phyloP scores from a whole-genome alignment of 2,797 vertebrate genomes.

The Anas acuta region DNA sequence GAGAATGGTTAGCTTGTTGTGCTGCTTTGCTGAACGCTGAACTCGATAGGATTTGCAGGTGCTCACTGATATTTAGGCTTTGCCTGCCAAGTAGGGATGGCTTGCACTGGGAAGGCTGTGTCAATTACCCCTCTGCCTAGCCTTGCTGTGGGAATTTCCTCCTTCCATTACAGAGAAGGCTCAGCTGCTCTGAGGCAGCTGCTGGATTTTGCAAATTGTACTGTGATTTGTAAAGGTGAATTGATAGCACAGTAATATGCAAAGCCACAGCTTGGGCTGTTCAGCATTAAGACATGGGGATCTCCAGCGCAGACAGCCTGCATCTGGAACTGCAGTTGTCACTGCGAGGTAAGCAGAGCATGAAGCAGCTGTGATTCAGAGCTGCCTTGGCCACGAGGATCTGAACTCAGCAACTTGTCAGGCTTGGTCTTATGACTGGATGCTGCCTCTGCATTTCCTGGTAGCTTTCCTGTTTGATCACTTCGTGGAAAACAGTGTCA shows the following conservation, averaged over 20 bases:
- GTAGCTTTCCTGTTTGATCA: background rate
- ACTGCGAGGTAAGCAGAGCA: background rate
- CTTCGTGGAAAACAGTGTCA: slow-evolving; percentile 16
- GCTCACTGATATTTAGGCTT: background rate
- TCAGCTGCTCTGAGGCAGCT: background rate
- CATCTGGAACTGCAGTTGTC: background rate
- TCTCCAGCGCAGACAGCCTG: background rate
- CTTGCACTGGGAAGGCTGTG: background rate
- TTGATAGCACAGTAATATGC: no score
- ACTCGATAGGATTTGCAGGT: background rate
- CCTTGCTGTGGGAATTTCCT: background rate
- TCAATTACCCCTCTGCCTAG: rapidly evolving
- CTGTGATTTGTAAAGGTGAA: background rate
- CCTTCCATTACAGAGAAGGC: background rate
- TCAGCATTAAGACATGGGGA: background rate
- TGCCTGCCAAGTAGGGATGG: background rate
- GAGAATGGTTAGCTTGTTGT: background rate
- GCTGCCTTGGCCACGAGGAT: background rate
- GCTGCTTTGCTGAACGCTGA: background rate
- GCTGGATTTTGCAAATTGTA: background rate
- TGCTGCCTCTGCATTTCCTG: background rate
- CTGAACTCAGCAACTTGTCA: background rate
- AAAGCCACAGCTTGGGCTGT: background rate
- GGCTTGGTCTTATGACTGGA: background rate
- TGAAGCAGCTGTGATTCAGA: rapidly evolving